A percentile compares a stretch with the other conserved stretches of the same genome.
Evolutionary conservation across 2,113 vertebrate species (phyloP).

Genomic region (Psilopogon haemacephalus): DNA sequence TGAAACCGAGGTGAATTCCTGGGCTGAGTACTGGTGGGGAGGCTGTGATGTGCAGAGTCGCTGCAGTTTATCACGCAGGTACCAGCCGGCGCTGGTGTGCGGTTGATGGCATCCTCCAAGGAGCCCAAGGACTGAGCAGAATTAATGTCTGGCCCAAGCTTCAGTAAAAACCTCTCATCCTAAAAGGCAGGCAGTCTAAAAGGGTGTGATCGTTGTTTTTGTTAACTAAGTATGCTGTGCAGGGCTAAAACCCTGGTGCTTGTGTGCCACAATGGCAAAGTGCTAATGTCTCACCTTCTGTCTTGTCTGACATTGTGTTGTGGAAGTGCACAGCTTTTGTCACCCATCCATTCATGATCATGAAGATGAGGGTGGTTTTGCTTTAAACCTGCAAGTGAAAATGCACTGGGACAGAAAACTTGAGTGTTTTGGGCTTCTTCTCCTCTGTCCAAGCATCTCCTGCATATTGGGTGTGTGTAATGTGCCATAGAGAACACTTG

Average conservation of each 20-base stretch:
- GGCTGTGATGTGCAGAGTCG: rapidly evolving
- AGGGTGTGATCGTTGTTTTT: rapidly evolving
- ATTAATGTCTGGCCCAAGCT: not conserved
- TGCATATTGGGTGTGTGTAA: no score
- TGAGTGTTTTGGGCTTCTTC: rapidly evolving
- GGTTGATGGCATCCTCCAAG: not conserved
- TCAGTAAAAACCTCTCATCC: not conserved
- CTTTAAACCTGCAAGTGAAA: not conserved
- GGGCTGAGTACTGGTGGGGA: not conserved
- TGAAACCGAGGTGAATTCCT: not conserved
- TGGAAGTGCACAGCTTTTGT: not conserved
- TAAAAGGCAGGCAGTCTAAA: not conserved
- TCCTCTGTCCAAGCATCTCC: not conserved
- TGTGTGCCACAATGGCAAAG: rapidly evolving
- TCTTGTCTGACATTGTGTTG: rapidly evolving
- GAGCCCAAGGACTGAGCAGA: not conserved
- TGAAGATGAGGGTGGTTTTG: not conserved
- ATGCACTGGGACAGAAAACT: not conserved
- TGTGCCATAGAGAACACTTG: not conserved
- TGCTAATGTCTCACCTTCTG: not conserved
- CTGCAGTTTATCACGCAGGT: not conserved
- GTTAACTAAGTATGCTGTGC: not conserved
- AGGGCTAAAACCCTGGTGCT: not conserved
- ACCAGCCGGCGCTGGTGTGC: not conserved
- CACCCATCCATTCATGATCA: rapidly evolving